Evolutionary conservation across 2,113 vertebrate species (phyloP), one percentile per base, ranked within the genome.

Genomic region (Saguinus imperator): DNA sequence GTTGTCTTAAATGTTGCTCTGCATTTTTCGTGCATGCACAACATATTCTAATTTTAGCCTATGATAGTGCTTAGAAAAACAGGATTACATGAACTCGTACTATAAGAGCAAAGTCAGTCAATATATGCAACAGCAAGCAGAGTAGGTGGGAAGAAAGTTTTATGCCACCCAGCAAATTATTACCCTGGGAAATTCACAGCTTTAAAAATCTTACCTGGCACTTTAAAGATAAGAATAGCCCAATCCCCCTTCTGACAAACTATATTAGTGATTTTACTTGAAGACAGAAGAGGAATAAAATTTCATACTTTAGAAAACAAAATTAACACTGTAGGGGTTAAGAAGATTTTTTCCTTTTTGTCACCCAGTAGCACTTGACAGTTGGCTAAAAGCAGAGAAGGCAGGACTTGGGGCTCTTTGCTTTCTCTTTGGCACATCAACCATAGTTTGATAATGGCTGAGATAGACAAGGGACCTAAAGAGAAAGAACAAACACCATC

Each of bases 271-370:
- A 48, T 95, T 97, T 75, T 93, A n/a, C 77, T 43, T 66, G 81
- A 80, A 96, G 89, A 97, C 37, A 95, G 55, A 48, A 94, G 6
- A n/a, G 1, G 25, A 97, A 97, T 96, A 1, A 5, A 95, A 96
- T 92, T 12, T 88, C 66, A 94, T 0, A 0, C 32, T 97, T 97
- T 89, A 92, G 37, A 20, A 73, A 97, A 82, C 95, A 97, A 95
- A 55, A 6, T 57, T 57, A 68, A 29, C 7, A 25, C 57, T 94
- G 35, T 0, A 80, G 70, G 87, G 29, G 5, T 61, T 80, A 95
- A 92, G 35, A 17, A 90, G 14, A 13, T 50, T 81, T 61, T 7
- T 58, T 48, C 23, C 43, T 90, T 97, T 12, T 97, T 12, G 14
- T 55, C 48, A 45, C 55, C 73, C 23, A 93, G n/a, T 14, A 64